phyloP scores from a whole-genome alignment of 2,113 vertebrate species.

The Corythoichthys haematopterus region DNA sequence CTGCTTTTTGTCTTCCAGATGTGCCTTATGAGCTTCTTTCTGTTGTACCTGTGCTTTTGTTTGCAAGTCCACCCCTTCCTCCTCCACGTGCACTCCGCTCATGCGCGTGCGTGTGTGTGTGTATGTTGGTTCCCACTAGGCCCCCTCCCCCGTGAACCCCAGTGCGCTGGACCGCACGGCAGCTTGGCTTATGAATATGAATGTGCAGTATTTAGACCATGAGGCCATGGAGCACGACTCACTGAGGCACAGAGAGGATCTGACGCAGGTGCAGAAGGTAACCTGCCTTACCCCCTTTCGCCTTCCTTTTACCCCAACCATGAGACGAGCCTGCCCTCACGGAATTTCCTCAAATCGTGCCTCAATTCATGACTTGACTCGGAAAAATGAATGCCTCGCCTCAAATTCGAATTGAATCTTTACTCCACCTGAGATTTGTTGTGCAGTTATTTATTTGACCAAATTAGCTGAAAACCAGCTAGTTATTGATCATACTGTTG shows the following conservation, averaged over 20 bases:
- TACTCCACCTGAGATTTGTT: background rate
- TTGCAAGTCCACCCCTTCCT: slow-evolving; percentile 26
- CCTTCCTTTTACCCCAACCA: slow-evolving; percentile 34
- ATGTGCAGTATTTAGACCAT: slow-evolving; percentile 97
- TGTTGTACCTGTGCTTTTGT: slow-evolving; percentile 58
- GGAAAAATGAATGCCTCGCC: background rate
- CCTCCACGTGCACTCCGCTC: slow-evolving; percentile 56
- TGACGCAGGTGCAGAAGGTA: slow-evolving; percentile 98
- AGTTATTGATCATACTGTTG: background rate
- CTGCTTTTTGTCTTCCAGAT: slow-evolving; percentile 44
- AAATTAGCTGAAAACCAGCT: background rate
- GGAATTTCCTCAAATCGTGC: background rate
- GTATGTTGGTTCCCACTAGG: slow-evolving; percentile 83
- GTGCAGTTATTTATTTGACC: background rate
- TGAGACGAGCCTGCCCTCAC: background rate
- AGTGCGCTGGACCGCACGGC: slow-evolving; percentile 98
- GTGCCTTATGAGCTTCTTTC: slow-evolving; percentile 61
- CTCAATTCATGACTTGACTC: background rate
- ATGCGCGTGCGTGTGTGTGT: slow-evolving; percentile 48
- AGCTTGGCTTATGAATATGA: slow-evolving; percentile 99
- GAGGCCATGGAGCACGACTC: slow-evolving; percentile 87
- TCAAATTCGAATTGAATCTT: background rate
- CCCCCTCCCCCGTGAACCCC: slow-evolving; percentile 97
- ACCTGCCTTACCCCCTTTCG: slow-evolving; percentile 48
- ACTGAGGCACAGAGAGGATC: slow-evolving; percentile 94